Evolutionary conservation across 2,888 invertebrate species (phyloP), one percentile per base, ranked within the genome.

Genomic region (Gari tellinella): DNA sequence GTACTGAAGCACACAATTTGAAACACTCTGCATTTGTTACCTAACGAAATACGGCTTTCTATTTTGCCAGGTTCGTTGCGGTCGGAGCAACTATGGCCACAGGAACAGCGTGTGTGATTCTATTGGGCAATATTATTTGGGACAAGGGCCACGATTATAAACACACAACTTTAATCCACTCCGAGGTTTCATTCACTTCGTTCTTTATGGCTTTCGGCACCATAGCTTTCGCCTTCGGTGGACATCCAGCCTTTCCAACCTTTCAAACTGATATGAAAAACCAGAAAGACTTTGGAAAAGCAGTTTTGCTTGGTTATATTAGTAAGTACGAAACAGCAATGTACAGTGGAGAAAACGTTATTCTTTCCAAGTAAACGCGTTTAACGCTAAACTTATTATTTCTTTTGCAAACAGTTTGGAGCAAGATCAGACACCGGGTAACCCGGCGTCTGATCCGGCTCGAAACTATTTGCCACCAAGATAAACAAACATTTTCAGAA

Each of bases 191-290:
- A 10, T 94, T 95, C 87, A 92, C 93, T 67, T 94, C 94, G 74
- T 95, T 95, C 91, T 95, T 95, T 89, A 90, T 95, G 31, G 94
- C 95, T 0, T 94, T 95, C 85, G 95, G 95, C 8, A 94, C 94
- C 8, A 94, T 95, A 66, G 92, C 95, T 89, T 95, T 95, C 88
- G 94, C 95, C 0, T 95, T 95, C 86, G 95, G 95, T 5, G 95
- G 95, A 2, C 95, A 95, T 7, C 94, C 95, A 0, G 94, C 95
- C 88, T 94, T 98, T 86, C 94, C 97, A 79, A 97, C 97, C 0
- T 95, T 98, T 56, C 97, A 97, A 93, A 96, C 97, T 76, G 97
- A 98, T 90, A 98, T 98, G 97, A 94, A 94, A 75, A 94, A 95
- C 75, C 95, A 96, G 78, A 92, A 93, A 1, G 94, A 95, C 85